Conservation (phyloP, 2,797 vertebrate species). For the Calcarius lapponicus region DNA sequence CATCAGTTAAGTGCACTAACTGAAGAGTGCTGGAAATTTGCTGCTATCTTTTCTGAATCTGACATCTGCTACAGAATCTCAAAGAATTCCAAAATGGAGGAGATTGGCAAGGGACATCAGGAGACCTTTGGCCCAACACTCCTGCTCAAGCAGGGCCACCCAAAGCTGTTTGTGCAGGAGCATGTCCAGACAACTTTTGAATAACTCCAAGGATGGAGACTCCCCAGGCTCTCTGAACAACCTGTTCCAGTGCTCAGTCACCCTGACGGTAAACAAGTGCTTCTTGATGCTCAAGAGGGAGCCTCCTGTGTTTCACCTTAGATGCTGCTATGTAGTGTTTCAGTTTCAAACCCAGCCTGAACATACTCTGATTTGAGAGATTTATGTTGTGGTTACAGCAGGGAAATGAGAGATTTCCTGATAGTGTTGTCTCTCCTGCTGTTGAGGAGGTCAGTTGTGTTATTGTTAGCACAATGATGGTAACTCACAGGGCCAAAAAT, state of each 20-base stretch:
- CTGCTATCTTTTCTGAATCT: not conserved
- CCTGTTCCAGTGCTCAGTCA: not conserved
- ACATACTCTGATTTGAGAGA: not conserved
- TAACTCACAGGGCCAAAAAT: not conserved
- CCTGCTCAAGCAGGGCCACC: not conserved
- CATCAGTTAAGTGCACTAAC: not conserved
- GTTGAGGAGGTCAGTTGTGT: not conserved
- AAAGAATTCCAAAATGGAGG: not conserved
- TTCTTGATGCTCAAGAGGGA: not conserved
- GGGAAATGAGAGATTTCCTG: not conserved
- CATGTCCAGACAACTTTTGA: not conserved
- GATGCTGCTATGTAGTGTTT: not conserved
- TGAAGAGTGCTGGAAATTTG: not conserved
- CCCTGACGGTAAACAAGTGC: not conserved
- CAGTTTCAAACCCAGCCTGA: not conserved
- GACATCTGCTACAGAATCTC: not conserved
- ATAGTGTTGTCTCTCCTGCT: not conserved
- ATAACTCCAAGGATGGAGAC: not conserved
- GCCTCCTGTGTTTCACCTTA: not conserved
- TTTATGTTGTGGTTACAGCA: not conserved
- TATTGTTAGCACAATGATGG: not conserved
- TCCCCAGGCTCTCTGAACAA: not conserved
- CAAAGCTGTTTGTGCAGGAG: not conserved
- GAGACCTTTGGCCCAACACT: not conserved
- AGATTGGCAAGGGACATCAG: not conserved